Evolutionary conservation across 2,113 vertebrate species (phyloP), one percentile per base, ranked within the genome.

Genomic region (Lathamus discolor): DNA sequence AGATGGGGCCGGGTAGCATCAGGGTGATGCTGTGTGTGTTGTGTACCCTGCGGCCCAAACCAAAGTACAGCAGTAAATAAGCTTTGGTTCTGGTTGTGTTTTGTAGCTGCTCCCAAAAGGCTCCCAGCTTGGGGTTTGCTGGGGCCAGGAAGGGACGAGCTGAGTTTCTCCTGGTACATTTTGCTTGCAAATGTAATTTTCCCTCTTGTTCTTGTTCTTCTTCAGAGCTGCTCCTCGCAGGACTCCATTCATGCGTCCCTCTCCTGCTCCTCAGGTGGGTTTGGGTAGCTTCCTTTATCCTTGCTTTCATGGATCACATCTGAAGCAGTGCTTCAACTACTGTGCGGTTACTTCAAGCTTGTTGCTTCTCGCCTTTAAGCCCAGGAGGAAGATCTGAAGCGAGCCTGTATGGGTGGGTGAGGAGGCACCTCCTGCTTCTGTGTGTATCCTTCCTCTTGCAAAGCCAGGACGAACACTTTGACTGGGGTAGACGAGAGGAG

Each of bases 21-120:
- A 35, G 81, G 66, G 57, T 46, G 82, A 62, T 0, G 10, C 43
- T 63, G 5, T 0, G 0, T 11, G 37, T 52, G 52, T 62, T 39
- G 69, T 22, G 13, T 7, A 2, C 29, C 31, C 43, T 17, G 13
- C 43, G 72, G 43, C 54, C 88, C 61, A 24, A 77, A 80, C 66
- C 43, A 13, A 19, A 29, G 9, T 2, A 5, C 31, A 37, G 82
- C 85, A 51, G 59, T 39, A 13, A 13, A 11, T 10, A 17, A 79
- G 44, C 28, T 33, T 74, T 2, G 0, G 17, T 55, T 49, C n/a
- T 14, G 3, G 17, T 63, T 75, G 37, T 61, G 81, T 35, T 92
- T 33, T 41, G 70, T 33, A 61, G 57, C 70, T 2, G 29, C 67
- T 77, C 68, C 77, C 7, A 0, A 20, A 46, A 52, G 46, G 24